Evolutionary conservation across 1,140 invertebrate genomes (phyloP), one percentile per base, ranked within the genome.

Genomic region (Pogonognathellus flavescens): DNA sequence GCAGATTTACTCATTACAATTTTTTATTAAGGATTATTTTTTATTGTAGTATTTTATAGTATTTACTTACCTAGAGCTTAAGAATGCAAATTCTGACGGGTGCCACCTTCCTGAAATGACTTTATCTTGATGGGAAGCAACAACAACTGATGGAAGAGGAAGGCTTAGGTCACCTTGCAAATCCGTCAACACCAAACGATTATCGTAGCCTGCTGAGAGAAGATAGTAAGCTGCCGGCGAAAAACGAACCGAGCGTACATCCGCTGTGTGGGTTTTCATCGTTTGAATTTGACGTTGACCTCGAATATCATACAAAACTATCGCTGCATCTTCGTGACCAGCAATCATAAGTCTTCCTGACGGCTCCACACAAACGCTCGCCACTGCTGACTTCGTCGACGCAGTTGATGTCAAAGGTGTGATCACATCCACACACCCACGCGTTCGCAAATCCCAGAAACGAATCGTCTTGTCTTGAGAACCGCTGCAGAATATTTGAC

Each of bases 21-120:
- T n/a, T n/a, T n/a, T n/a, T n/a, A n/a, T n/a, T n/a, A n/a, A n/a
- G n/a, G n/a, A n/a, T n/a, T n/a, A n/a, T n/a, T n/a, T n/a, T n/a
- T n/a, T n/a, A n/a, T n/a, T n/a, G n/a, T n/a, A n/a, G n/a, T n/a
- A n/a, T n/a, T n/a, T n/a, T n/a, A n/a, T n/a, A n/a, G n/a, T n/a
- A n/a, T n/a, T n/a, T n/a, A n/a, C n/a, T n/a, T n/a, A n/a, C n/a
- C n/a, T n/a, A 14, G 97, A 98, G 80, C 96, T 98, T 62, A 99
- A 92, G 91, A 99, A 99, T 1, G 97, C 97, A 91, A 99, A 98
- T 89, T 99, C 97, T 76, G 94, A 94, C 0, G 98, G 98, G 92
- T 99, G 98, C 98, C 98, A 99, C 88, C 97, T 93, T 80, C 96
- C 98, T 20, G 98, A 98, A 87, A 99, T 99, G 5, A 99, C 97